Evolutionary conservation across 1,140 invertebrate genomes (phyloP).

Genomic region (Popillia japonica): DNA sequence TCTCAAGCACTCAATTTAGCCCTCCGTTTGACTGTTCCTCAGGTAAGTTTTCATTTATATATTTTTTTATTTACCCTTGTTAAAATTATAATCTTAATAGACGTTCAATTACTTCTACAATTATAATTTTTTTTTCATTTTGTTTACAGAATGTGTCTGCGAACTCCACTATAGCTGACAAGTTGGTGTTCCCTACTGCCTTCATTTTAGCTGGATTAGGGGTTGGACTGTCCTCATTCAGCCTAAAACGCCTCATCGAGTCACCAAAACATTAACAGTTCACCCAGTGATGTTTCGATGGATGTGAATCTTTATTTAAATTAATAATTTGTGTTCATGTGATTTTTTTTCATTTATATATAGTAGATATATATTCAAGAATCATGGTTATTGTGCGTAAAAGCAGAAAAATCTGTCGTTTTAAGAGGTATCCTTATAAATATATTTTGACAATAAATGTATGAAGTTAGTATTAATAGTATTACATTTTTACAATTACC

Average conservation of each 20-base stretch:
- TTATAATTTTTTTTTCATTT: background rate
- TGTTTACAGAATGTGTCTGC: slow-evolving; percentile 54
- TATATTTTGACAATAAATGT: slow-evolving; percentile 33
- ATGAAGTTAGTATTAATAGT: background rate
- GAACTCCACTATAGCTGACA: slow-evolving; percentile 49
- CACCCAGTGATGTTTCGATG: background rate
- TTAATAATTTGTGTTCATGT: slow-evolving; percentile 7
- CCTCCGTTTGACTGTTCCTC: slow-evolving; percentile 40
- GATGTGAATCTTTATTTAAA: slow-evolving; percentile 11
- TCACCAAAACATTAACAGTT: slow-evolving; percentile 2
- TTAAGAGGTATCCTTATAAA: slow-evolving; percentile 31
- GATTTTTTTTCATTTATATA: background rate
- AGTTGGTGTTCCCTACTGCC: slow-evolving; percentile 56
- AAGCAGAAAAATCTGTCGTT: slow-evolving; percentile 7
- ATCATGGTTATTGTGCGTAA: background rate
- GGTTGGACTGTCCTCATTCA: slow-evolving; percentile 60
- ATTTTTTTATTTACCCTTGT: background rate
- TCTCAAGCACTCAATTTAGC: slow-evolving; percentile 39
- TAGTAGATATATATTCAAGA: background rate
- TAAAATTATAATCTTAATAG: background rate
- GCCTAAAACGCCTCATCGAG: slow-evolving; percentile 50
- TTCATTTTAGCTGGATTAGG: slow-evolving; percentile 59
- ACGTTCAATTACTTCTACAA: background rate
- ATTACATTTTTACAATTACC: background rate
- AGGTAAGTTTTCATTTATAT: slow-evolving; percentile 19